Percentiles rank a stretch among this genome's conserved stretches.
These are phyloP conservation scores for Phoxinus dragarum DNA, from an alignment of 2,797 vertebrate genomes.

Conservation along the genomic window DNA sequence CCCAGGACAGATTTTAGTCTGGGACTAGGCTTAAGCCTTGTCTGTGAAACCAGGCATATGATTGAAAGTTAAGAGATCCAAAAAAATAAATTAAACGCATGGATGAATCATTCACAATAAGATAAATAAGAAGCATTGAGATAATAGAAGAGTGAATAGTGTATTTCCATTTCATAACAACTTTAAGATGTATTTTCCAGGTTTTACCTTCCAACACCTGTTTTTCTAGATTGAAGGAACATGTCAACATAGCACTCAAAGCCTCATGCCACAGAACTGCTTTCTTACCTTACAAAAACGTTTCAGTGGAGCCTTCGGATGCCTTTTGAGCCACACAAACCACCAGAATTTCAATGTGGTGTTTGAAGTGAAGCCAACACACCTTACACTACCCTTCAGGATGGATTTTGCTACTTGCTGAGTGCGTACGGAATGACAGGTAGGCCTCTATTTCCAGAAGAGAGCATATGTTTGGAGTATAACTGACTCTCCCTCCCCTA, in stretches of 20 bases:
- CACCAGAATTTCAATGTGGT: conserved; percentile 26
- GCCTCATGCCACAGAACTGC: conserved; percentile 8
- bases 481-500: conserved; percentile 50
- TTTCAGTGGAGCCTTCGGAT: conserved; percentile 1
- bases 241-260: conserved; percentile 39
- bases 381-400: conserved; percentile 52
- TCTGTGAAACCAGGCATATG: too few relatives aligned
- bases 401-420: conserved; percentile 50
- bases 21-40: too few relatives aligned
- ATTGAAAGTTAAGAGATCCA: background rate
- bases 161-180: background rate
- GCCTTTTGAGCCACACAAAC: conserved; percentile 39
- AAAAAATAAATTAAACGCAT: background rate
- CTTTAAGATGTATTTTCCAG: background rate
- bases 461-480: conserved; percentile 44
- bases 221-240: conserved; percentile 11
- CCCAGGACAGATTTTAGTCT: too few relatives aligned
- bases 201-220: background rate
- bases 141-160: too few relatives aligned
- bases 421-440: conserved; percentile 51
- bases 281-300: conserved; percentile 45
- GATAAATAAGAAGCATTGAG: background rate
- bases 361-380: conserved; percentile 45
- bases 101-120: background rate
- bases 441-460: conserved; percentile 40